Evolutionary conservation across 2,888 invertebrate species (phyloP), one percentile per base, ranked within the genome.

Genomic region (Neocrepidodera transversa): DNA sequence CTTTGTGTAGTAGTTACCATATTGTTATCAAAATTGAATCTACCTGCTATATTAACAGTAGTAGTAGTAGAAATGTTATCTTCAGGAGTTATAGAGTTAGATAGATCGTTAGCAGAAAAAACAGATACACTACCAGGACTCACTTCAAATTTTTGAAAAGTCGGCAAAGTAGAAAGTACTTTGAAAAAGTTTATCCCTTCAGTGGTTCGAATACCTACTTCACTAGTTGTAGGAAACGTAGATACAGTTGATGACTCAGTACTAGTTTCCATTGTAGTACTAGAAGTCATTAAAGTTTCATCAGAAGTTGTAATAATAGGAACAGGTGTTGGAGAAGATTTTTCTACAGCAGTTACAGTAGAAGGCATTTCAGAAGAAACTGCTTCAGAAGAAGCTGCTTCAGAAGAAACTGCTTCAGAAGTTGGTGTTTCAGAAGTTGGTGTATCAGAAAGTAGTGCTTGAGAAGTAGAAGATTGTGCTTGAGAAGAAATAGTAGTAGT

Each of bases 41-140:
- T 79, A 67, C 83, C 82, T 67, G 82, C 79, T 72, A 85, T 79
- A 48, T 79, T 80, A 70, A 82, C 82, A 68, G 85, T 81, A 65
- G 83, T 75, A 68, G 85, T 81, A 65, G 83, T 75, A 71, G 80
- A 81, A 57, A 78, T 76, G 81, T 82, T 82, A 79, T 84, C 83
- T 75, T 81, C 81, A 63, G 80, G 79, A 74, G 84, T 78, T 78
- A 79, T 82, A 48, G 68, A 64, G 68, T 76, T 78, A 69, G 72
- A 72, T 38, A 76, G 48, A 69, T 78, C 79, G 63, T 79, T 79
- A 72, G 77, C 78, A 35, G 78, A 78, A 66, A 72, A 76, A 43
- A 79, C 66, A 42, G 73, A 74, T 48, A 79, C 78, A 65, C 77
- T 78, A 55, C 71, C 76, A 26, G 78, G 76, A 76, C 78, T 78